Evolutionary conservation across 1,140 invertebrate species (phyloP).

Genomic region (Pachyrhynchus sulphureomaculatus): DNA sequence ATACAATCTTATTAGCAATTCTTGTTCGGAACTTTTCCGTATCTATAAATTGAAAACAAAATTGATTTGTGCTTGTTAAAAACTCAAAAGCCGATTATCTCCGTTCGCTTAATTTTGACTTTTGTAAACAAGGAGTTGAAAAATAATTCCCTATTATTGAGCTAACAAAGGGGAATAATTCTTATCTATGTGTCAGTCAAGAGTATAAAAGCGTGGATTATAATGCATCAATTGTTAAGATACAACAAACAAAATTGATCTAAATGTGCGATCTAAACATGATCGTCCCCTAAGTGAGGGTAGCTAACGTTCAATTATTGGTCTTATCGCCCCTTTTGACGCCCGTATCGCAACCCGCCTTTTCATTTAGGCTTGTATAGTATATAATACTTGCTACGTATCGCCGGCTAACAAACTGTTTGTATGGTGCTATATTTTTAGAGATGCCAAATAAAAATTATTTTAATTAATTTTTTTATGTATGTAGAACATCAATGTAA

Average conservation of each 20-base stretch:
- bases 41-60: not conserved
- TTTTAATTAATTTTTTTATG: no score
- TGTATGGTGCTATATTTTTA: no score
- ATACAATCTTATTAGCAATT: not conserved
- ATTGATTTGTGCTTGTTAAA: constrained; percentile 1
- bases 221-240: constrained; percentile 49
- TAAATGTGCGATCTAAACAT: constrained; percentile 51
- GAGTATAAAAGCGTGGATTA: constrained; percentile 45
- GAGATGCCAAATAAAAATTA: no score
- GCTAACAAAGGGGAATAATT: constrained; percentile 39
- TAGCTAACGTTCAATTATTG: constrained; percentile 47
- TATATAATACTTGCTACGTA: constrained; percentile 22
- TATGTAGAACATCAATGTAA: no score
- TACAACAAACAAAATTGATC: constrained; percentile 52
- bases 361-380: constrained; percentile 42
- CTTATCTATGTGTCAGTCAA: constrained; percentile 44
- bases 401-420: no score
- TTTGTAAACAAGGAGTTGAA: constrained; percentile 26
- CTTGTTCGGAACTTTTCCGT: not conserved
- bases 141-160: constrained; percentile 39
- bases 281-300: constrained; percentile 42
- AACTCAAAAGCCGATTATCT: constrained; percentile 5
- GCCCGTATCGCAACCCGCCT: constrained; percentile 44
- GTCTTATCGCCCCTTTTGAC: constrained; percentile 45
- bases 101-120: constrained; percentile 5